Evolutionary conservation across 2,113 vertebrate genomes (phyloP).

Genomic region (Suricata suricatta): DNA sequence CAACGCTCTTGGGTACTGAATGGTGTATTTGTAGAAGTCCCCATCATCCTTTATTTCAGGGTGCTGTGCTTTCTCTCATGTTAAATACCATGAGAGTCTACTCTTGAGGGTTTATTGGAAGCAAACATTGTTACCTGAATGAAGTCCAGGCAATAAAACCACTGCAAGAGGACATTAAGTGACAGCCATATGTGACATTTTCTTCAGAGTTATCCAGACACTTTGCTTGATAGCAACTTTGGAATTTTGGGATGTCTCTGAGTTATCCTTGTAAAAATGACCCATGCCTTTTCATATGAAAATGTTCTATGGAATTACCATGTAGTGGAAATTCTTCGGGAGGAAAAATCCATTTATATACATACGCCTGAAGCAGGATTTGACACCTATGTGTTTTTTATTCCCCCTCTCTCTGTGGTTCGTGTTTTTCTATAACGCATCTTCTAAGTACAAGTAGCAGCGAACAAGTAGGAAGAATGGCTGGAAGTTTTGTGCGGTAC

Average conservation of each 20-base stretch:
- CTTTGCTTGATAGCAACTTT: background rate
- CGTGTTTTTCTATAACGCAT: accelerated
- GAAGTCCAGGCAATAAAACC: background rate
- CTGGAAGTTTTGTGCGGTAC: conserved; percentile 50
- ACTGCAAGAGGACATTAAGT: background rate
- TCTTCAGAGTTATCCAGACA: background rate
- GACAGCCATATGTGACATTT: background rate
- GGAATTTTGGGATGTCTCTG: background rate
- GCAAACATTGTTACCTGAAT: background rate
- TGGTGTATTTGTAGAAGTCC: background rate
- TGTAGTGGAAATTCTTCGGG: background rate
- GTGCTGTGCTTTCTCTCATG: background rate
- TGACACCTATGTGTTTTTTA: background rate
- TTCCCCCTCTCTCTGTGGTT: background rate
- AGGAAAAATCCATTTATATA: background rate
- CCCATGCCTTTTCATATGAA: accelerated
- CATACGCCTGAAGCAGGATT: background rate
- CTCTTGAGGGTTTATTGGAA: conserved; percentile 21
- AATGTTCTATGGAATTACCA: accelerated
- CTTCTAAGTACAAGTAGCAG: background rate
- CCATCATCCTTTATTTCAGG: background rate
- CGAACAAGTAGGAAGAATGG: conserved; percentile 14
- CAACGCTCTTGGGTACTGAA: background rate
- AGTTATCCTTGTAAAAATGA: background rate
- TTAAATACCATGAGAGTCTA: background rate